Percentiles rank a stretch among this genome's conserved stretches.
Evolutionary conservation across 2,797 vertebrate species (phyloP).

Genomic region (Phalanger gymnotis): DNA sequence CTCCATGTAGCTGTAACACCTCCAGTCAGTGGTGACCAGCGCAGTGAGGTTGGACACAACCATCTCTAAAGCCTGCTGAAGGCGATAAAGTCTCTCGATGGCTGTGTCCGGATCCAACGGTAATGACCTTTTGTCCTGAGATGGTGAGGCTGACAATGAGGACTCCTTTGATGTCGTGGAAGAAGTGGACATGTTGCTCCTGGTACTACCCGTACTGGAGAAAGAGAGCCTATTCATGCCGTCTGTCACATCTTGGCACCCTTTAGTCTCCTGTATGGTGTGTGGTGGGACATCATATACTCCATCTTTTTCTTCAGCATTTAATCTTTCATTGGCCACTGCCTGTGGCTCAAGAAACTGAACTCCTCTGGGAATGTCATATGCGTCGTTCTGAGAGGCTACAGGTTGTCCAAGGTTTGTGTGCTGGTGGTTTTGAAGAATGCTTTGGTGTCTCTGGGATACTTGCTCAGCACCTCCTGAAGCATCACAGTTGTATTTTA

Average conservation of each 20-base stretch:
- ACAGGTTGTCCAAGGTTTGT: constrained; percentile 80
- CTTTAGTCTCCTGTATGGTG: constrained; percentile 84
- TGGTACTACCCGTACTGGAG: constrained; percentile 95
- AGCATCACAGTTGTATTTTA: constrained; percentile 85
- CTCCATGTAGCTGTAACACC: constrained; percentile 92
- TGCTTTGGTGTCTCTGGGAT: constrained; percentile 79
- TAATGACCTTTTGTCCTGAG: constrained; percentile 87
- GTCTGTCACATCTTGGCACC: constrained; percentile 89
- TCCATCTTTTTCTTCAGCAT: constrained; percentile 84
- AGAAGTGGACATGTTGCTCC: constrained; percentile 98
- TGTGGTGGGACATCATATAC: constrained; percentile 92
- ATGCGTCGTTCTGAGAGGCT: constrained; percentile 88
- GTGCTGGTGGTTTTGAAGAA: constrained; percentile 83
- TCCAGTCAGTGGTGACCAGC: constrained; percentile 90
- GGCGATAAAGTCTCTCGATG: constrained; percentile 88
- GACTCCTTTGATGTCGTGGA: constrained; percentile 93
- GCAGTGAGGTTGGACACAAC: constrained; percentile 87
- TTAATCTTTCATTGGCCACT: constrained; percentile 78
- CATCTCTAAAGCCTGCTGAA: constrained; percentile 90
- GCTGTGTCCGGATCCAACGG: constrained; percentile 90
- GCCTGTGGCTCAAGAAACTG: constrained; percentile 84
- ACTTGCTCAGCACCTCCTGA: constrained; percentile 77
- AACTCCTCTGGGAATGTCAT: constrained; percentile 92
- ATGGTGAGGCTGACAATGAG: constrained; percentile 85
- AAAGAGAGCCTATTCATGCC: constrained; percentile 95